Evolutionary conservation across 2,113 vertebrate species (phyloP), one percentile per base, ranked within the genome.

Genomic region (Heteronetta atricapilla): DNA sequence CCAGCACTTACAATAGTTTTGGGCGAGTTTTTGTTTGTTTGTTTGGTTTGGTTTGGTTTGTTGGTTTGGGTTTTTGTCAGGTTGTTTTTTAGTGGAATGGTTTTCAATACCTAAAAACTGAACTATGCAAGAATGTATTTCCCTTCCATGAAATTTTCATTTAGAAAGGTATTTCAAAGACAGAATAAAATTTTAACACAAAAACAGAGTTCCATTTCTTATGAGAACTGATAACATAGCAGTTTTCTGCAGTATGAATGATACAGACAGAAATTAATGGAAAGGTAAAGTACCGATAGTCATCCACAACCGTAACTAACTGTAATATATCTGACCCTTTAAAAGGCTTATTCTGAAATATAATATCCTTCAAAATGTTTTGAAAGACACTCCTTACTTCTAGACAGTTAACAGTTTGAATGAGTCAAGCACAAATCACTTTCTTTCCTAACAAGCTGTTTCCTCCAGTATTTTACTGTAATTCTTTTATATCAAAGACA

Each of bases 341-440:
- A 84, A 22, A 89, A 86, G 11, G 36, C 52, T 84, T 90, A 84
- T n/a, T 94, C n/a, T 86, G 64, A 86, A 90, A 74, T 55, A 53
- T 7, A 59, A 11, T 40, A 67, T 50, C 52, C 25, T 86, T 86
- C 56, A 72, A 67, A 86, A 74, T 75, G 25, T 59, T 92, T 84
- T 89, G 46, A 70, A 78, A 77, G 40, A 55, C 64, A 67, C 11
- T 78, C 40, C 29, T 74, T 4, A 3, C 19, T 94, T 86, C 81
- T 59, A 70, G 29, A 56, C 7, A 22, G 23, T 25, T 81, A 90
- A 55, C 12, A 42, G 6, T 70, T 72, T 74, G 69, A 84, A 89
- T 59, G 34, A 93, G 63, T 88, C 63, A 86, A 53, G 22, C n/a
- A 34, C 20, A 86, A 74, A 83, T 59, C 23, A 8, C 68, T 59